Conservation (phyloP, 37 sponge, comb jelly and placozoan genomes). For the Hormiphora californensis region DNA sequence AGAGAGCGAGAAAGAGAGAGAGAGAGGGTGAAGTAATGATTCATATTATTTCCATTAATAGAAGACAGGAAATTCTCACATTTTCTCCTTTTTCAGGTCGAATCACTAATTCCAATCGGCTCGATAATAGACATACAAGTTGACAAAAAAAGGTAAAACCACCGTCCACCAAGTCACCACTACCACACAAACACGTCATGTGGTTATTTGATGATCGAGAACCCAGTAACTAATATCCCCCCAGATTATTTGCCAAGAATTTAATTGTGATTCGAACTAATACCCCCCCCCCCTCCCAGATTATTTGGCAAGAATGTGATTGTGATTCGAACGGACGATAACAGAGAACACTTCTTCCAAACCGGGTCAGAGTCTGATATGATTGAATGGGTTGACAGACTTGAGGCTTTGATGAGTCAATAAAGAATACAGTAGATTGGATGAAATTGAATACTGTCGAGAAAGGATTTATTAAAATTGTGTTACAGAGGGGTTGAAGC, state of each 20-base stretch:
- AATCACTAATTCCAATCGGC: constrained; percentile 24
- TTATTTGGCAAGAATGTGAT: constrained; percentile 19
- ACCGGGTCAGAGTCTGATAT: constrained; percentile 7
- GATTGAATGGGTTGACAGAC: constrained; percentile 35
- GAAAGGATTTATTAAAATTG: too few species aligned
- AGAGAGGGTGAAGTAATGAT: too few species aligned
- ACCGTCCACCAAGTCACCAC: too few species aligned
- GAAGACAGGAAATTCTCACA: background rate
- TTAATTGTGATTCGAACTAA: background rate
- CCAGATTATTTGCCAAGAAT: background rate
- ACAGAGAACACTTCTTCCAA: constrained; percentile 50
- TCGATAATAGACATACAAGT: constrained; percentile 49
- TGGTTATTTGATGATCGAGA: too few species aligned
- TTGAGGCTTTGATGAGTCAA: too few species aligned
- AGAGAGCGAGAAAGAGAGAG: too few species aligned
- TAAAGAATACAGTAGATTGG: too few species aligned
- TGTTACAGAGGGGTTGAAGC: too few species aligned
- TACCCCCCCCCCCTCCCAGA: background rate
- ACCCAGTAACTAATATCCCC: too few species aligned
- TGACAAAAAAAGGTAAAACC: constrained; percentile 42
- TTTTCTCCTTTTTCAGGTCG: background rate
- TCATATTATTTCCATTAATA: too few species aligned
- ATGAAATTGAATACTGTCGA: too few species aligned
- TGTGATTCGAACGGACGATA: constrained; percentile 9
- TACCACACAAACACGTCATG: too few species aligned